Percentiles rank a stretch among this genome's conserved stretches.
These are phyloP conservation scores for Amyelois transitella DNA, from an alignment of 1,140 invertebrate genomes.

Conservation along the genomic window DNA sequence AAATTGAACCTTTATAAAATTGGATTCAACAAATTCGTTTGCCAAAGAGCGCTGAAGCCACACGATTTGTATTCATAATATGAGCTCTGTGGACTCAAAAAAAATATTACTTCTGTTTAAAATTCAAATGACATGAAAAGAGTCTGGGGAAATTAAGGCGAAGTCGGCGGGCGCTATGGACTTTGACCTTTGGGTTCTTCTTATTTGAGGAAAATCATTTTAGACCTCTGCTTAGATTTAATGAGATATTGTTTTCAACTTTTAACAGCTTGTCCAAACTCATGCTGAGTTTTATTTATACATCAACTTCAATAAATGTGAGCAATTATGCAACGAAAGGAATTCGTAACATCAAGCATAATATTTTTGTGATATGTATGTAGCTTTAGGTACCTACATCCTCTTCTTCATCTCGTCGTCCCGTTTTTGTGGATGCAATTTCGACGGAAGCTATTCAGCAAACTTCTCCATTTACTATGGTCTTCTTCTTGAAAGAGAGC, in stretches of 20 bases:
- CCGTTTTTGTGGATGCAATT: too few relatives aligned
- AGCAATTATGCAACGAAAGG: too few relatives aligned
- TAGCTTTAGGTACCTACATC: too few relatives aligned
- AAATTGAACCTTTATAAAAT: neutral
- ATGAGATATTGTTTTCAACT: neutral
- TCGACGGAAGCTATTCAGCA: too few relatives aligned
- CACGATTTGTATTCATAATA: neutral
- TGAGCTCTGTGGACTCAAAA: neutral
- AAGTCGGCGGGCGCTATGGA: neutral
- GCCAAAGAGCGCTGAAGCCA: neutral
- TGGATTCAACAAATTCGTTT: neutral
- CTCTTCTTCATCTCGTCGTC: too few relatives aligned
- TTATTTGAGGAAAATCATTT: neutral
- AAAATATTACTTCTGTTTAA: neutral
- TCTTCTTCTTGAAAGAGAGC: too few relatives aligned
- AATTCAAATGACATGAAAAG: neutral
- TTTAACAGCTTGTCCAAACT: neutral
- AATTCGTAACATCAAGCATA: too few relatives aligned
- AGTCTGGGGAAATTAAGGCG: neutral
- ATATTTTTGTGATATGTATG: too few relatives aligned
- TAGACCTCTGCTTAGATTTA: neutral
- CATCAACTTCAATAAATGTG: too few relatives aligned
- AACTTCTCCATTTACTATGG: too few relatives aligned
- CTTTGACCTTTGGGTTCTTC: neutral
- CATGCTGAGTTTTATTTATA: neutral